Percentiles rank a stretch among this genome's conserved stretches.
These are phyloP conservation scores for Rhagoletis zephyria DNA, from an alignment of 1,140 invertebrate genomes.

Conservation along the genomic window DNA sequence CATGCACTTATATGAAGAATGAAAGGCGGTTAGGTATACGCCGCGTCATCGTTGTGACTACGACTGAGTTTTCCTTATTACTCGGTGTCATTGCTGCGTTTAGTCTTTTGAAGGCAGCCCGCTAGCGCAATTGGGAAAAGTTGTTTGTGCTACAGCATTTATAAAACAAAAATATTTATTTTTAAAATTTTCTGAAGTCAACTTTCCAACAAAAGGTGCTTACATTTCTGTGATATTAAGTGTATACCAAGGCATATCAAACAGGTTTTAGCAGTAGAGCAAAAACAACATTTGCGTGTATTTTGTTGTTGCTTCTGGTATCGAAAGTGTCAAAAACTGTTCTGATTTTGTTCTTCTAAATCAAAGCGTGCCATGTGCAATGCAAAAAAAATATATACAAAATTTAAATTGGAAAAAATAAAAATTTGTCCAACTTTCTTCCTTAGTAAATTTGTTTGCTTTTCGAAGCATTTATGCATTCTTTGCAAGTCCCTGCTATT, in stretches of 20 bases:
- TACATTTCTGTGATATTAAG: background rate
- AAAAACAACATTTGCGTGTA: no score
- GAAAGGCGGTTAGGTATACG: conserved; percentile 21
- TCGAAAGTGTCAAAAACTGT: no score
- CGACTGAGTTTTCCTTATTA: conserved; percentile 23
- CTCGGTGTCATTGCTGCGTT: background rate
- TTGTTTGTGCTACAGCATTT: background rate
- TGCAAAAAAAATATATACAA: background rate
- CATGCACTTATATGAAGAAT: background rate
- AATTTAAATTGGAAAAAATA: no score
- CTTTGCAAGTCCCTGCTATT: background rate
- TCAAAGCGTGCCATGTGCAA: background rate
- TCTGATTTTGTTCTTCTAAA: no score
- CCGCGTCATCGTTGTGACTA: background rate
- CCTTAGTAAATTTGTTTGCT: background rate
- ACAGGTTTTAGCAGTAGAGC: no score
- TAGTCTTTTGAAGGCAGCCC: conserved; percentile 34
- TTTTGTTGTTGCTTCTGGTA: no score
- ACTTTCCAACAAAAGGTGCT: background rate
- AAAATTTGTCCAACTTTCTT: no score
- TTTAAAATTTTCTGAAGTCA: background rate
- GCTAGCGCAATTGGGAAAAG: background rate
- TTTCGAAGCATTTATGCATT: background rate
- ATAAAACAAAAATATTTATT: background rate
- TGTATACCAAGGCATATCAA: background rate